phyloP scores from a whole-genome alignment of 2,113 vertebrate species.

The Xenopus tropicalis region UCB_Xtro_10.0 CM004444.2:71195501-71196000 shows the following conservation, averaged over 20 bases:
- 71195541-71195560: too few relatives aligned
- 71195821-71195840: constrained; percentile 32
- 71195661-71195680: constrained; percentile 3
- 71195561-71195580: too few relatives aligned
- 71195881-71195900: background rate
- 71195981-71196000: background rate
- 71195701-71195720: constrained; percentile 43
- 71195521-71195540: too few relatives aligned
- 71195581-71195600: too few relatives aligned
- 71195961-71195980: too few relatives aligned
- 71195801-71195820: constrained; percentile 39
- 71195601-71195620: background rate
- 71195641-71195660: constrained; percentile 3
- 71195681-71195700: constrained; percentile 17
- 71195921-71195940: too few relatives aligned
- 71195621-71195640: background rate
- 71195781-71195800: constrained; percentile 44
- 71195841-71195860: constrained; percentile 19
- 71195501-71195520: too few relatives aligned
- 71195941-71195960: too few relatives aligned
- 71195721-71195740: constrained; percentile 40
- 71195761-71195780: constrained; percentile 46
- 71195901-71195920: background rate
- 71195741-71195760: constrained; percentile 44
- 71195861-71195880: background rate